Base-by-base conservation (phyloP, 2,888 invertebrate genomes). In the Archips xylosteana region DNA sequence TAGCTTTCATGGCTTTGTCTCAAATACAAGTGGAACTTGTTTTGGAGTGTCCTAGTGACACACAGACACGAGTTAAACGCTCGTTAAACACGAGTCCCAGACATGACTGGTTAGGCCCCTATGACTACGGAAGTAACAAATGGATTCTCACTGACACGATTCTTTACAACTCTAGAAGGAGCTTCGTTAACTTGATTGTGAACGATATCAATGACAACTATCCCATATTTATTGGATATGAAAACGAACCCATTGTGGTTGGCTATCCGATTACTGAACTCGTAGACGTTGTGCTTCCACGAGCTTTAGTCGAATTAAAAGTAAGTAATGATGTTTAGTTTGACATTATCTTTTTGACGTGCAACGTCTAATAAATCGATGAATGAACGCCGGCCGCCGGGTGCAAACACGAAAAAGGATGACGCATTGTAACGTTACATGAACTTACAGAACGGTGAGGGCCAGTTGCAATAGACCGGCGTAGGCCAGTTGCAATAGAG, bases 181-280 rank as follows among this genome's bases (percentile, higher is more conserved):
- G 91, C 77, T 82, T 93, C 49, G 89, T 95, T 1, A 93, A 93
- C 76, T 81, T 95, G 61, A 91, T 95, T 73, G 92, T 95, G 0
- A 92, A 92, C 32, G 95, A 95, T 76, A 92, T 92, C n/a, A 95
- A 95, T 78, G 95, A 95, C 76, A 92, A 95, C 77, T 57, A 77
- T 4, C 95, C 95, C 0, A 84, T 90, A 82, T 95, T 95, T 77
- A 76, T 85, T 39, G 87, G 84, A 2, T 89, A 87, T 68, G 88
- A 87, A 72, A 79, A 81, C 12, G 89, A 90, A 76, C 90, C 92
- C 2, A 82, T 95, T 60, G 83, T 82, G 0, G 89, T 95, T 2
- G 95, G 95, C 9, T 95, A 95, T 81, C 95, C 95, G 1, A 77
- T 83, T 49, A 76, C 83, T 34, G 88, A 92, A 54, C 81, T 95